phyloP scores from a whole-genome alignment of 2,113 vertebrate genomes.

The Menura novaehollandiae region DNA sequence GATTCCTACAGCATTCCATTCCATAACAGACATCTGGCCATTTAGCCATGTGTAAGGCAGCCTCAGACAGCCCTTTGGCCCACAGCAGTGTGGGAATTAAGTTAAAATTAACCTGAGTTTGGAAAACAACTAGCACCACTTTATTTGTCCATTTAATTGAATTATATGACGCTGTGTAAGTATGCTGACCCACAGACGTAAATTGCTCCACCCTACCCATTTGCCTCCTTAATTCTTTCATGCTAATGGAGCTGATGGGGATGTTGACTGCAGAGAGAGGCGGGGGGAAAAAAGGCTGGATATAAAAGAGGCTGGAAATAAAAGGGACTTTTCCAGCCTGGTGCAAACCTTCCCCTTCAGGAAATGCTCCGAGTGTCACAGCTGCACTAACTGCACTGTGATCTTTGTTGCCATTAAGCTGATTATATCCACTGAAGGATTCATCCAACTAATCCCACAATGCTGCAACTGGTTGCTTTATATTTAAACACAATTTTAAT shows the following conservation, averaged over 20 bases:
- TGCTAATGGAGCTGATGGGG: conserved; percentile 51
- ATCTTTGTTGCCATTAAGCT: conserved; percentile 69
- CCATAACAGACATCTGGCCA: not conserved
- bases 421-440: conserved; percentile 49
- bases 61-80: conserved; percentile 48
- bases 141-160: conserved; percentile 75
- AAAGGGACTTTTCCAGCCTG: not conserved
- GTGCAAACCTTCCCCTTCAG: not conserved
- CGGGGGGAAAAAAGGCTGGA: not conserved
- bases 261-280: conserved; percentile 30
- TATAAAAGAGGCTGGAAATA: conserved; percentile 2
- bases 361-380: conserved; percentile 21
- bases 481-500: not conserved
- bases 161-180: conserved; percentile 63
- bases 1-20: not conserved
- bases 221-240: conserved; percentile 56
- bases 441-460: conserved; percentile 48
- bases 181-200: conserved; percentile 48
- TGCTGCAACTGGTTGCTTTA: conserved; percentile 43
- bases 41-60: conserved; percentile 22
- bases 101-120: conserved; percentile 72
- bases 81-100: conserved; percentile 46
- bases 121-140: conserved; percentile 64
- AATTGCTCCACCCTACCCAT: conserved; percentile 62
- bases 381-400: conserved; percentile 32